Percentiles rank a stretch among this genome's conserved stretches.
phyloP scores from a whole-genome alignment of 2,888 invertebrate species.

The Temnothorax unifasciatus region DNA sequence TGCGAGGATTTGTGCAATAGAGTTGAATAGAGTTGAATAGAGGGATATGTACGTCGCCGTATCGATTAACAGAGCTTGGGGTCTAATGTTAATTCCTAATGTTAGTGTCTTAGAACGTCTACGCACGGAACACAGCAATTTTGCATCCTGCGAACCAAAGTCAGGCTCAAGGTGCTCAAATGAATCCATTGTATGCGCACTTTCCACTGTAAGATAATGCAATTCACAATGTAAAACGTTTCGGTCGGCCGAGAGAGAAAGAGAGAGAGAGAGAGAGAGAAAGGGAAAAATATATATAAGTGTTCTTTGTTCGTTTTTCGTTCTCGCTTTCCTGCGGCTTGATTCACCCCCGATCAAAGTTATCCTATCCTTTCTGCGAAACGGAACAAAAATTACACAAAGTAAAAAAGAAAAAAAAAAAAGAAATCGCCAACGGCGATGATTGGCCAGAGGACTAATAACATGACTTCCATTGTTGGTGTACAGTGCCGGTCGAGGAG shows the following conservation, averaged over 20 bases:
- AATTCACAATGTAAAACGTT: conserved; percentile 65
- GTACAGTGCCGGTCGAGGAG: conserved; percentile 85
- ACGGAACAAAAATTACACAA: neutral
- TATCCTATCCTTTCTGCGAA: conserved; percentile 21
- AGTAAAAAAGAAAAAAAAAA: conserved; percentile 47
- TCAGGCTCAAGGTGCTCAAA: neutral
- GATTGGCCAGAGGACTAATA: conserved; percentile 68
- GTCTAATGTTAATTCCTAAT: conserved; percentile 10
- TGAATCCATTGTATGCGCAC: conserved; percentile 52
- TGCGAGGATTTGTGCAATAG: conserved; percentile 15
- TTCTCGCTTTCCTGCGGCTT: conserved; percentile 44
- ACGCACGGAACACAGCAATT: conserved; percentile 73
- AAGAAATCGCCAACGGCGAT: conserved; percentile 41
- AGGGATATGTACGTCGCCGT: conserved; percentile 21
- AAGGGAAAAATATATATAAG: conserved; percentile 22
- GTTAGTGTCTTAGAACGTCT: conserved; percentile 68
- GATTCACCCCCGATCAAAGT: conserved; percentile 29
- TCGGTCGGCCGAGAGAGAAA: conserved; percentile 33
- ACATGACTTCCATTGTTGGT: conserved; percentile 78
- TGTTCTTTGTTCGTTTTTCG: conserved; percentile 33
- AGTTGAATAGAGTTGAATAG: neutral
- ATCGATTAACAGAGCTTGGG: conserved; percentile 14
- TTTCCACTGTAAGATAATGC: conserved; percentile 72
- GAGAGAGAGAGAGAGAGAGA: conserved; percentile 42
- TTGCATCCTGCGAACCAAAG: conserved; percentile 19